Conservation (phyloP, 2,888 invertebrate genomes). For the Aelia acuminata region DNA sequence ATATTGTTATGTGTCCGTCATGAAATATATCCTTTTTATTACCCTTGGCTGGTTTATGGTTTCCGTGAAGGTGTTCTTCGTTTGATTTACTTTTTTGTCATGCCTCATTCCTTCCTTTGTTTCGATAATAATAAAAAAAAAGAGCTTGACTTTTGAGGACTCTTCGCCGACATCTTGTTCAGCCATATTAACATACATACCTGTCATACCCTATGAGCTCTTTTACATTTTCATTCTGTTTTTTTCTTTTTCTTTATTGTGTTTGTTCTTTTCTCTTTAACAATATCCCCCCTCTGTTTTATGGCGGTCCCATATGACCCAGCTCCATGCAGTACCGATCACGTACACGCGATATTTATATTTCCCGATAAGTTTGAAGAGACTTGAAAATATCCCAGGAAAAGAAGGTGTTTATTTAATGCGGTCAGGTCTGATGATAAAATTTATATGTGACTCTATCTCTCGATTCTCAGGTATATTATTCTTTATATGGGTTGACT, state of each 20-base stretch:
- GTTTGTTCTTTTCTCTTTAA: constrained; percentile 14
- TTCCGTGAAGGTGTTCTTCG: not conserved
- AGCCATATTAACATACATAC: not conserved
- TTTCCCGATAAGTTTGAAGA: not conserved
- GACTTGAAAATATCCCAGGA: not conserved
- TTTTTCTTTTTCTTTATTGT: constrained; percentile 6
- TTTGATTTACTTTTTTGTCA: not conserved
- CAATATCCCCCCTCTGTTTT: not conserved
- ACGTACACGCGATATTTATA: not conserved
- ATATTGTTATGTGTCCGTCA: not conserved
- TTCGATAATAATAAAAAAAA: constrained; percentile 7
- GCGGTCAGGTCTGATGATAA: not conserved
- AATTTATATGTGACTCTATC: not conserved
- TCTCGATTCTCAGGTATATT: not conserved
- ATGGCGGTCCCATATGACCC: constrained; percentile 8
- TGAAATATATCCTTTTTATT: not conserved
- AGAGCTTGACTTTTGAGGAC: not conserved
- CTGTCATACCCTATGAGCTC: not conserved
- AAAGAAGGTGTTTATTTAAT: constrained; percentile 43
- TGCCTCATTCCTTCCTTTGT: not conserved
- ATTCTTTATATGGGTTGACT: too few relatives aligned
- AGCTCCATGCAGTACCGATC: not conserved
- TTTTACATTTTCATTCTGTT: constrained; percentile 35
- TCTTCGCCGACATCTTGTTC: not conserved
- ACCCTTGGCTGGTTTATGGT: not conserved